Conservation (phyloP, 2,113 vertebrate genomes). For the Sciurus niger region DNA sequence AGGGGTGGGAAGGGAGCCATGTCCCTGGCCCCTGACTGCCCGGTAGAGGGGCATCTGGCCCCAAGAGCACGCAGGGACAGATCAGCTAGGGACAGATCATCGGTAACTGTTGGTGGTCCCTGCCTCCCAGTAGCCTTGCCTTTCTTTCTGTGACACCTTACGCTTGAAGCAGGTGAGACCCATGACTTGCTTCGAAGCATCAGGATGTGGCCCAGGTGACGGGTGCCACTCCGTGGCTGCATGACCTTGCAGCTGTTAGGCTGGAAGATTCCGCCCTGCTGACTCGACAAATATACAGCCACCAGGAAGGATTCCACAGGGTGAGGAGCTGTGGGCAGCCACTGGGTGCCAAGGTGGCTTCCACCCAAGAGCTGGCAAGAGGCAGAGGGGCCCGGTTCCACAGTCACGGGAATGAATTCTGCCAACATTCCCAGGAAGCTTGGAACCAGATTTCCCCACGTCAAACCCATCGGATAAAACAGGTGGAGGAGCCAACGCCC, state of each 20-base stretch:
- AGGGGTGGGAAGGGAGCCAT: accelerated
- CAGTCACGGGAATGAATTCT: background rate
- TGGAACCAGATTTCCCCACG: background rate
- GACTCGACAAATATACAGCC: background rate
- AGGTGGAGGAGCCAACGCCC: background rate
- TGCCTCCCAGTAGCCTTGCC: background rate
- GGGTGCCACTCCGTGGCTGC: too few relatives aligned
- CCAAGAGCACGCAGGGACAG: background rate
- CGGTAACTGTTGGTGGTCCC: background rate
- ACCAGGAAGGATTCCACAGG: background rate
- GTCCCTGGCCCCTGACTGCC: background rate
- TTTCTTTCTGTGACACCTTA: background rate
- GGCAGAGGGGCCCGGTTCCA: background rate
- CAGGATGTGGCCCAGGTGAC: background rate
- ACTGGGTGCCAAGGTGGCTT: background rate
- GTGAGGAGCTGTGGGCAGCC: background rate
- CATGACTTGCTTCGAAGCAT: background rate
- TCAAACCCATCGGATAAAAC: background rate
- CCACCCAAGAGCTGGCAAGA: background rate
- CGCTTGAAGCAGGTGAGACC: background rate
- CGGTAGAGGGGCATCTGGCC: background rate
- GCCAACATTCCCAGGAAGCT: background rate
- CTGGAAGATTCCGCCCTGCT: background rate
- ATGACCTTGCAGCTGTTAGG: background rate
- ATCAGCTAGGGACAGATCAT: background rate